Conservation (phyloP, 2,888 invertebrate species). For the Ornithoptera alexandrae region DNA sequence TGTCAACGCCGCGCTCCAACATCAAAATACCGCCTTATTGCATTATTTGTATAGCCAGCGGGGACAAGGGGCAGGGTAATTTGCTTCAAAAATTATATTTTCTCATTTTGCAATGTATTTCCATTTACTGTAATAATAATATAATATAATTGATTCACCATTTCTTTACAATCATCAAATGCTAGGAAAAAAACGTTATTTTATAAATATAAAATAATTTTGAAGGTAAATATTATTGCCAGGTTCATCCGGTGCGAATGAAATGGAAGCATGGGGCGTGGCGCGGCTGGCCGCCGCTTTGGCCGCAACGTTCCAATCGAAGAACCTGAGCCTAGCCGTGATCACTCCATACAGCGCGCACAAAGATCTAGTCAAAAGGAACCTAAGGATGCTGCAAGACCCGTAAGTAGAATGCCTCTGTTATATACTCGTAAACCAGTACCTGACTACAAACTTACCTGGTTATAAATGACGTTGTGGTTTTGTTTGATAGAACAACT, state of each 20-base stretch:
- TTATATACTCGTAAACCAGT: not conserved
- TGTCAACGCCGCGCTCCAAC: conserved; percentile 40
- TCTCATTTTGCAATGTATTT: too few species aligned
- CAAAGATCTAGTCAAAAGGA: conserved; percentile 60
- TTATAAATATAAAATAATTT: too few species aligned
- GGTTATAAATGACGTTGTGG: too few species aligned
- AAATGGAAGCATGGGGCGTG: conserved; percentile 69
- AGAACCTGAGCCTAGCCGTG: conserved; percentile 55
- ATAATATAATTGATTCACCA: too few species aligned
- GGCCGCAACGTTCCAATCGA: conserved; percentile 36
- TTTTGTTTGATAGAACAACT: too few species aligned
- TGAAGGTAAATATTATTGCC: conserved; percentile 8
- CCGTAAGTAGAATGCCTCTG: conserved; percentile 44
- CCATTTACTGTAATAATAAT: too few species aligned
- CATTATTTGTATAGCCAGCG: conserved; percentile 57
- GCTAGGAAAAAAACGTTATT: too few species aligned
- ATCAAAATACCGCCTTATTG: conserved; percentile 57
- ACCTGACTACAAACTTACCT: not conserved
- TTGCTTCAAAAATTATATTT: not conserved
- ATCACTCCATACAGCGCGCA: conserved; percentile 74
- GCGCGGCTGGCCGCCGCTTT: conserved; percentile 55
- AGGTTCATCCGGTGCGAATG: conserved; percentile 61
- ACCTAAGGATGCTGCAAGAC: conserved; percentile 46
- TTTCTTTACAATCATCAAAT: too few species aligned
- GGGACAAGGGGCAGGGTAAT: conserved; percentile 64